Percentiles rank a stretch among this genome's conserved stretches.
Conservation (phyloP, 2,113 vertebrate species). For the Melanerpes formicivorus region DNA sequence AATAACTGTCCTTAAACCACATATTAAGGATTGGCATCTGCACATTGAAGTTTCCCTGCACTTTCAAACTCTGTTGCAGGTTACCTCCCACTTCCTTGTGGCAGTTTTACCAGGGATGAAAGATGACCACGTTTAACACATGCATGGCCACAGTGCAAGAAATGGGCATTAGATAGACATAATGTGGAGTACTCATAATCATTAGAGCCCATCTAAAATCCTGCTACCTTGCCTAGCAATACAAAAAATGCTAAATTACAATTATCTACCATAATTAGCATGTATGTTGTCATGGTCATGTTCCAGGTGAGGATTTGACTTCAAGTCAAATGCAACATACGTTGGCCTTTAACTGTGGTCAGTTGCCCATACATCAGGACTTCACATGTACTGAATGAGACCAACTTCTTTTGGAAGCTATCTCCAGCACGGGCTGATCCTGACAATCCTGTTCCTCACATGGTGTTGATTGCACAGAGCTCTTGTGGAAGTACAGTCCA, state of each 20-base stretch:
- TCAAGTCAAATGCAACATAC: not conserved
- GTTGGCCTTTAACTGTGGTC: not conserved
- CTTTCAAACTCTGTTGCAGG: not conserved
- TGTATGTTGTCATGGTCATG: not conserved
- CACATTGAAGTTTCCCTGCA: not conserved
- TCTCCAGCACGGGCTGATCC: not conserved
- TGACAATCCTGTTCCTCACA: not conserved
- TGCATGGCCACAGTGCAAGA: not conserved
- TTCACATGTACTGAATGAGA: not conserved
- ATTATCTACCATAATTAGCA: not conserved
- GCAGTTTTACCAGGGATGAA: not conserved
- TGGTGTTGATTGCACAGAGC: not conserved
- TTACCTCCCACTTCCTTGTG: not conserved
- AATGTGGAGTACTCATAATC: not conserved
- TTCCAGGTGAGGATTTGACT: not conserved
- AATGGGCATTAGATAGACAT: not conserved
- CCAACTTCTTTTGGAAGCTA: fast-evolving
- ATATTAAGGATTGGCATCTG: not conserved
- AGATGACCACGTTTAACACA: not conserved
- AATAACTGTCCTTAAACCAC: not conserved
- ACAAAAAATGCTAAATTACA: not conserved
- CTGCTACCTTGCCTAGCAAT: not conserved
- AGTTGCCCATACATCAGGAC: not conserved
- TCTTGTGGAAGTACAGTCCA: not conserved
- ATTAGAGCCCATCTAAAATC: not conserved